These are phyloP conservation scores for Xestia rhomboidea DNA, from an alignment of 2,888 invertebrate species.

Conservation along the genomic window DNA sequence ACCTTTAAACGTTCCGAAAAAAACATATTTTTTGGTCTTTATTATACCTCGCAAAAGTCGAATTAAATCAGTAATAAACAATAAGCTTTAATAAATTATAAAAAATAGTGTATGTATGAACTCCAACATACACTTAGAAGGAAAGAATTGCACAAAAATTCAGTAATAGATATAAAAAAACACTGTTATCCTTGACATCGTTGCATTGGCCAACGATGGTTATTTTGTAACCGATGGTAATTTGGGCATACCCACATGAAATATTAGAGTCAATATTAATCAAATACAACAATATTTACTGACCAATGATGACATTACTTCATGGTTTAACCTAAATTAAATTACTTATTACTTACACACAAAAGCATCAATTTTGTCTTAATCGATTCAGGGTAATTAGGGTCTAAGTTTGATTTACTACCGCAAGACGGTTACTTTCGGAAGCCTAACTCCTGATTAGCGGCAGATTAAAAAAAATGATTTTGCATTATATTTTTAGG, in stretches of 20 bases:
- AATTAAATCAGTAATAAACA: background rate
- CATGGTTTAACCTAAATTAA: background rate
- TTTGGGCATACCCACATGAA: conserved; percentile 17
- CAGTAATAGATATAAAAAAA: conserved; percentile 7
- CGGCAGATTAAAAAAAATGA: no score
- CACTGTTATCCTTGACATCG: conserved; percentile 35
- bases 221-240: conserved; percentile 27
- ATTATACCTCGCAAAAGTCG: background rate
- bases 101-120: background rate
- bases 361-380: background rate
- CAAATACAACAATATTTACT: conserved; percentile 4
- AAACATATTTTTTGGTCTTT: background rate
- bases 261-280: conserved; percentile 5
- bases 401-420: background rate
- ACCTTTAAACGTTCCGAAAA: no score
- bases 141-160: conserved; percentile 7
- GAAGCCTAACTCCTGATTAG: no score
- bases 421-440: background rate
- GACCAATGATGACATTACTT: background rate
- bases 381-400: conserved; percentile 15
- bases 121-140: background rate
- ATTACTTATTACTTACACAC: background rate
- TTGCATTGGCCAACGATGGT: conserved; percentile 16
- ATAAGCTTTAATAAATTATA: background rate
- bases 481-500: no score